Evolutionary conservation across 2,797 vertebrate species (phyloP).

Genomic region (Cyclura pinguis): DNA sequence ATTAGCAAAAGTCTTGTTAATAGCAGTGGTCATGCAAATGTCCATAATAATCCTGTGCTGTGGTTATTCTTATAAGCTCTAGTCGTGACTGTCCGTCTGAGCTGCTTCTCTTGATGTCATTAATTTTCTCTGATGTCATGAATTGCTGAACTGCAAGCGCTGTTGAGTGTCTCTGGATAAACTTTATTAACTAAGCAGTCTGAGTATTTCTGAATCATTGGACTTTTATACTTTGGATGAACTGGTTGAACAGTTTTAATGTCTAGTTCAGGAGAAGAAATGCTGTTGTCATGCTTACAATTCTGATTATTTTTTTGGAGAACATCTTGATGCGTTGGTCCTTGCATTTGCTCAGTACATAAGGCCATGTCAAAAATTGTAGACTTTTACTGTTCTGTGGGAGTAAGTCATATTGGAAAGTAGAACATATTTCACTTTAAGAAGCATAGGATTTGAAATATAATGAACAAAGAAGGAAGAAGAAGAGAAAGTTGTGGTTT

Average conservation of each 20-base stretch:
- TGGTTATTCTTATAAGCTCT: neutral
- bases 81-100: neutral
- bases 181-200: neutral
- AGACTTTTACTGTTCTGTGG: neutral
- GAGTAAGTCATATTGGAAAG: neutral
- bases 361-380: neutral
- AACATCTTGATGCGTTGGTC: neutral
- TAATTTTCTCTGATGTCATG: neutral
- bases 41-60: neutral
- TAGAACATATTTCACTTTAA: neutral
- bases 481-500: neutral
- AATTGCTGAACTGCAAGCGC: neutral
- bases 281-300: neutral
- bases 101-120: neutral
- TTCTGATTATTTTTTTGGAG: neutral
- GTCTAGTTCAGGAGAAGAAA: neutral
- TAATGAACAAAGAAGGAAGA: neutral
- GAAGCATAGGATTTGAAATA: neutral
- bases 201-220: neutral
- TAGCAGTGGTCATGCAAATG: neutral
- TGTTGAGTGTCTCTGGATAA: neutral
- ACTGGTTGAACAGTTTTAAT: neutral
- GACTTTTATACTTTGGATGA: neutral
- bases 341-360: neutral
- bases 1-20: neutral